phyloP scores from a whole-genome alignment of 2,797 vertebrate genomes.

The Thaleichthys pacificus region DNA sequence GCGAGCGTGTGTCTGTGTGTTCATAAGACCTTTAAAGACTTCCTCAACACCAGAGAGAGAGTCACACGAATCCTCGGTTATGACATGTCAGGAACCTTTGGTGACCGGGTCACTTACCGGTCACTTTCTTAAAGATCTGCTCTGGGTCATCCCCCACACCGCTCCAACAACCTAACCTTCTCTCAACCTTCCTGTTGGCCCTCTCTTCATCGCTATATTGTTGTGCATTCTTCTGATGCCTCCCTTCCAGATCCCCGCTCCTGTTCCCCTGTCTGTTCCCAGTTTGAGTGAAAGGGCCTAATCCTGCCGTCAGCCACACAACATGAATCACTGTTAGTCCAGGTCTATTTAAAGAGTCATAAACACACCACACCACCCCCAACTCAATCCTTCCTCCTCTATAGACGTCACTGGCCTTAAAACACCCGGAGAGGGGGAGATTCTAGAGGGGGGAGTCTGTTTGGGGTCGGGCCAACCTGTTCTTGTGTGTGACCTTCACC shows the following conservation, averaged over 20 bases:
- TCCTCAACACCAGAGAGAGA: conserved; percentile 3
- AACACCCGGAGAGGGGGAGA: conserved; percentile 29
- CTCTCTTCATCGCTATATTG: neutral
- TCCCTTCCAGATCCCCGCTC: neutral
- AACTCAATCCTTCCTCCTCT: conserved; percentile 28
- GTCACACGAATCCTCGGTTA: conserved; percentile 28
- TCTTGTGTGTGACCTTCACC: conserved; percentile 38
- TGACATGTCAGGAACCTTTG: conserved; percentile 20
- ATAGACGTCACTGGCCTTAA: conserved; percentile 37
- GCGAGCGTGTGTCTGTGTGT: conserved; percentile 1
- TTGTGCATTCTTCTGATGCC: neutral
- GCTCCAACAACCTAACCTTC: neutral
- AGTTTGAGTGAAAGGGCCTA: conserved; percentile 22
- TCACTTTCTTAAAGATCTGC: conserved; percentile 30
- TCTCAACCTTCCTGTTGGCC: neutral
- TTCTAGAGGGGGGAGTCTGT: conserved; percentile 15
- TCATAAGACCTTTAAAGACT: neutral
- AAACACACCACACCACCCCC: conserved; percentile 27
- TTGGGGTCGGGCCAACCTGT: conserved; percentile 41
- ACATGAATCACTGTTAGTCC: conserved; percentile 1
- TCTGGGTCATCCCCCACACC: neutral
- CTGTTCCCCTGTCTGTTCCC: neutral
- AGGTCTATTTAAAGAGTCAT: conserved; percentile 47
- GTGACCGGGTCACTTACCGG: conserved; percentile 40
- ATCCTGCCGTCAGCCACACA: conserved; percentile 17